Conservation (phyloP, 2,888 invertebrate species). For the Agrotis segetum region DNA sequence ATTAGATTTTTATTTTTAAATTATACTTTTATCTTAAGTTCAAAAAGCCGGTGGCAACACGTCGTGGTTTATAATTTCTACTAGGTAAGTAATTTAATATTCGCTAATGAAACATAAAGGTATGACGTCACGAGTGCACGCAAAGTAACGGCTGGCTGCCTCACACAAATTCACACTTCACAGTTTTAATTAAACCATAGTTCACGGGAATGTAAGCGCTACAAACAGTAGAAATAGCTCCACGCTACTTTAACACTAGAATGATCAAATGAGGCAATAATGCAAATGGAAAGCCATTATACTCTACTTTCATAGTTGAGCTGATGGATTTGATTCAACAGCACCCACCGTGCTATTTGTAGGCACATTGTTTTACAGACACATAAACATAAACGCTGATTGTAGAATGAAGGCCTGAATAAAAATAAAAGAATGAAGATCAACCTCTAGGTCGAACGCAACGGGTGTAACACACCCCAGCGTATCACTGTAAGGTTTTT, state of each 20-base stretch:
- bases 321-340: conserved; percentile 30
- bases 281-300: conserved; percentile 41
- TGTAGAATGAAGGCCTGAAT: not conserved
- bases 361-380: not conserved
- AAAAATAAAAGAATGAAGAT: not conserved
- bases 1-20: too few relatives aligned
- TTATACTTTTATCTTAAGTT: too few relatives aligned
- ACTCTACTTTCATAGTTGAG: conserved; percentile 10
- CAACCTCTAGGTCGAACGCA: too few relatives aligned
- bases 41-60: too few relatives aligned
- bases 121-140: conserved; percentile 15
- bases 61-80: not conserved
- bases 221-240: conserved; percentile 37
- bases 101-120: conserved; percentile 20
- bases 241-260: conserved; percentile 18
- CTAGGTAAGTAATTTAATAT: conserved; percentile 12
- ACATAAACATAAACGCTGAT: not conserved
- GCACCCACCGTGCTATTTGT: conserved; percentile 18
- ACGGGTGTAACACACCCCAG: too few relatives aligned
- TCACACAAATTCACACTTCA: conserved; percentile 44
- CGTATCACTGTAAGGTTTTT: too few relatives aligned
- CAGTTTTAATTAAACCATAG: conserved; percentile 61
- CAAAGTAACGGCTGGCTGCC: conserved; percentile 12
- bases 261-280: conserved; percentile 30
- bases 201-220: conserved; percentile 35